These are phyloP conservation scores for Chymomyza procnemis DNA, from an alignment of 2,888 invertebrate species.

Conservation along the genomic window DNA sequence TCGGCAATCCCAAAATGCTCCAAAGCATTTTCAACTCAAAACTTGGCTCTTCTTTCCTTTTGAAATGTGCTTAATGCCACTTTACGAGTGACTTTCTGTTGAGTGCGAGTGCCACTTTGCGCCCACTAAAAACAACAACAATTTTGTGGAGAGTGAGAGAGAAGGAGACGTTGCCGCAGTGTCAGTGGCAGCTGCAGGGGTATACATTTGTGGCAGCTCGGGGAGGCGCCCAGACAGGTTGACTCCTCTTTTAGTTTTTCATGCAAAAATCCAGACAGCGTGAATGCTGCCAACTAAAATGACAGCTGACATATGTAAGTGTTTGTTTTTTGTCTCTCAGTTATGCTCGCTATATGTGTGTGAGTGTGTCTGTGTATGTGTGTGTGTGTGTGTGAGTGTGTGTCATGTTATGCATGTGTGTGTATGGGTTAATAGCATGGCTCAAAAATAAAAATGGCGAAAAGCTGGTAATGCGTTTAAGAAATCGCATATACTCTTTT, in stretches of 20 bases:
- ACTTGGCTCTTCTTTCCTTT: slow-evolving; percentile 47
- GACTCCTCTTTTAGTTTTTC: neutral
- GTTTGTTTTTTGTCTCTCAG: slow-evolving; percentile 44
- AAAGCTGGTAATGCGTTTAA: neutral
- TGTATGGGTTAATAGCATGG: neutral
- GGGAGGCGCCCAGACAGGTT: neutral
- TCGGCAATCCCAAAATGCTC: slow-evolving; percentile 20
- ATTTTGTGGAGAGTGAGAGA: neutral
- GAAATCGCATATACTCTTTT: neutral
- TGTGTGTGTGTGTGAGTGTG: neutral
- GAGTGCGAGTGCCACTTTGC: slow-evolving; percentile 66
- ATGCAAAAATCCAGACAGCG: neutral
- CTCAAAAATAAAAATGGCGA: neutral
- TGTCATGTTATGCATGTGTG: neutral
- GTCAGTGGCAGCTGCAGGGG: neutral
- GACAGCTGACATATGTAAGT: slow-evolving; percentile 73
- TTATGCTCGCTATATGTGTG: slow-evolving; percentile 17
- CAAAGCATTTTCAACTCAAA: slow-evolving; percentile 58
- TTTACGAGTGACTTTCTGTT: slow-evolving; percentile 71
- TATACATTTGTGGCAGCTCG: neutral
- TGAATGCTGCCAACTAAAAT: slow-evolving; percentile 49
- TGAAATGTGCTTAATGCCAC: slow-evolving; percentile 73
- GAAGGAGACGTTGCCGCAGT: neutral
- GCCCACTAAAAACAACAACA: neutral
- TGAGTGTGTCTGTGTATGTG: slow-evolving; percentile 14